Base-by-base conservation (phyloP, 2,797 vertebrate genomes). In the Sardinella longiceps region DNA sequence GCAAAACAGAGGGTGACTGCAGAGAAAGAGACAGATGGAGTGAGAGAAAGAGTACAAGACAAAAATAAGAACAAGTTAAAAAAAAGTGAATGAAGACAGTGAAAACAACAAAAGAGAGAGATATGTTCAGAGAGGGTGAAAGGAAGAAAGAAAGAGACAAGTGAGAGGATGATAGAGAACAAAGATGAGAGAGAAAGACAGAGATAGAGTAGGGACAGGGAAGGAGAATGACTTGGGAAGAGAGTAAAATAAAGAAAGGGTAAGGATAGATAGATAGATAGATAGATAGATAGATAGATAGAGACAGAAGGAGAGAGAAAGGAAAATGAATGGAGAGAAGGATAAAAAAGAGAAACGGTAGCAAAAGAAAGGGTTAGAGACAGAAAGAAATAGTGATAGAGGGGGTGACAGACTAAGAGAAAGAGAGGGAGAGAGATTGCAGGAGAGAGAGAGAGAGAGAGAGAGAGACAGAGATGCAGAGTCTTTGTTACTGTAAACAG, bases 261-360 rank as follows among this genome's bases (percentile, higher is more conserved):
- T n/a, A n/a, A n/a, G 28, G 9, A 63, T 6, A 58, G 56, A 56
- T 1, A 56, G 51, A 7, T 6, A n/a, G 20, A n/a, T 3, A n/a
- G 20, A 43, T 20, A 53, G 80, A 66, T 45, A 77, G 46, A 45
- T 30, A 50, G 33, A 12, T n/a, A n/a, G n/a, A n/a, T n/a, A 80
- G 51, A 83, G n/a, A 63, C 18, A 33, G 70, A 45, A 23, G 58
- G 88, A 88, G 84, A 86, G 63, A 39, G 80, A 28, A 30, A 81
- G 43, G 39, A 11, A 48, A 56, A 30, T 4, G 48, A 15, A 51
- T 2, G 15, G 80, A 30, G 39, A 28, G 33, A 77, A 37, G 12
- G 80, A 48, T 25, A 37, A 20, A 58, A 50, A 7, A 50, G 9
- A 43, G 43, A 43, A 43, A 43, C 43, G 7, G 43, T n/a, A n/a